Evolutionary conservation across 2,797 vertebrate species (phyloP).

Genomic region (Otus scops): DNA sequence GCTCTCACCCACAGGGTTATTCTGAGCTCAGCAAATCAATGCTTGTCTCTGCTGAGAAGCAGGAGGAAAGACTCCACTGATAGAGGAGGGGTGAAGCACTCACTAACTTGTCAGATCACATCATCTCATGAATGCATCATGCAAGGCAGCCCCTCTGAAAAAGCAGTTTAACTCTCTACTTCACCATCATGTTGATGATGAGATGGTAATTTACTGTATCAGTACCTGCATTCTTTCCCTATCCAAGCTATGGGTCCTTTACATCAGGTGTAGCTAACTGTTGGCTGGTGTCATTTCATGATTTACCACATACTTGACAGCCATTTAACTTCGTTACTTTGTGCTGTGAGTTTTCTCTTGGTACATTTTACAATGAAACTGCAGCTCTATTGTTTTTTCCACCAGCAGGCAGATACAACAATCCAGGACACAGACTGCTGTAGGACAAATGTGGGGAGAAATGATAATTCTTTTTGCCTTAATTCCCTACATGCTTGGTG

Average conservation of each 20-base stretch:
- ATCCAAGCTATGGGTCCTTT: neutral
- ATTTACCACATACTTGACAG: neutral
- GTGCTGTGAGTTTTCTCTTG: neutral
- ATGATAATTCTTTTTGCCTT: neutral
- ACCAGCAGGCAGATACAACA: neutral
- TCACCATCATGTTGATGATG: neutral
- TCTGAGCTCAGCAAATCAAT: slow-evolving; percentile 29
- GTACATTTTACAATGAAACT: neutral
- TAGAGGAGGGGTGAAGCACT: neutral
- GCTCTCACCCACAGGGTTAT: neutral
- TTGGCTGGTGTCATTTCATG: neutral
- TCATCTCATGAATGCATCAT: neutral
- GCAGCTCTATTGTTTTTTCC: neutral
- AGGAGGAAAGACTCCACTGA: neutral
- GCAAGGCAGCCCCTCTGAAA: neutral
- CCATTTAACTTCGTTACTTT: neutral
- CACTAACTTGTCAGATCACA: slow-evolving; percentile 4
- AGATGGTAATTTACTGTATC: neutral
- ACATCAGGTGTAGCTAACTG: neutral
- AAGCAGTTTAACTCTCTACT: neutral
- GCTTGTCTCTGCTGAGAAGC: neutral
- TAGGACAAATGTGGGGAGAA: neutral
- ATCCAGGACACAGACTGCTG: neutral
- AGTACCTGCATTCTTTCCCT: neutral
- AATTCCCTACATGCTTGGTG: neutral